These are phyloP conservation scores for Boloria selene DNA, from an alignment of 2,888 invertebrate genomes.

Conservation along the genomic window DNA sequence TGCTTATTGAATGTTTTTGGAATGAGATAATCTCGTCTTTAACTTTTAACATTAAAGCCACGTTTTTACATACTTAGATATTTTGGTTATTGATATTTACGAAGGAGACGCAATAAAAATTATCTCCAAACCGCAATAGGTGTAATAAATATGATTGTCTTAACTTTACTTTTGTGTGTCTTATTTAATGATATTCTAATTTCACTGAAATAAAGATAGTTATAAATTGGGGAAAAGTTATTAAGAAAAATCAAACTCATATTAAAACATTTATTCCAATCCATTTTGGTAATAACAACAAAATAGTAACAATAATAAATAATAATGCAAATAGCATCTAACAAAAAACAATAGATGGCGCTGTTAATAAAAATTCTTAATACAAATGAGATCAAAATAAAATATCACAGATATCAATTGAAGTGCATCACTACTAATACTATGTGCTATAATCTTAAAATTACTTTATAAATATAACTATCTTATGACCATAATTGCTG, in stretches of 20 bases:
- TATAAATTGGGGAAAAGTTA: neutral
- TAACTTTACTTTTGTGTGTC: too few species aligned
- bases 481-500: too few species aligned
- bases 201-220: neutral
- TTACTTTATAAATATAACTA: neutral
- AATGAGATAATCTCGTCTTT: conserved; percentile 19
- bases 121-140: too few species aligned
- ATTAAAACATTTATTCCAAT: conserved; percentile 11
- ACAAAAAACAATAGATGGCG: neutral
- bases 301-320: conserved; percentile 3
- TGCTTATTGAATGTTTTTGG: conserved; percentile 21
- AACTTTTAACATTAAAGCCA: neutral
- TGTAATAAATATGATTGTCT: too few species aligned
- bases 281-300: neutral
- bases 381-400: conserved; percentile 48
- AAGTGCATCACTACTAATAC: conserved; percentile 1
- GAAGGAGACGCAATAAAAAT: neutral
- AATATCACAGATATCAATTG: conserved; percentile 36
- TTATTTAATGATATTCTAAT: too few species aligned
- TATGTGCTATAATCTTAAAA: neutral
- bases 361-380: conserved; percentile 6
- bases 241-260: neutral
- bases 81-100: neutral
- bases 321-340: neutral
- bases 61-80: neutral